Base-by-base conservation (phyloP, 2,797 vertebrate species). In the Anas georgica region DNA sequence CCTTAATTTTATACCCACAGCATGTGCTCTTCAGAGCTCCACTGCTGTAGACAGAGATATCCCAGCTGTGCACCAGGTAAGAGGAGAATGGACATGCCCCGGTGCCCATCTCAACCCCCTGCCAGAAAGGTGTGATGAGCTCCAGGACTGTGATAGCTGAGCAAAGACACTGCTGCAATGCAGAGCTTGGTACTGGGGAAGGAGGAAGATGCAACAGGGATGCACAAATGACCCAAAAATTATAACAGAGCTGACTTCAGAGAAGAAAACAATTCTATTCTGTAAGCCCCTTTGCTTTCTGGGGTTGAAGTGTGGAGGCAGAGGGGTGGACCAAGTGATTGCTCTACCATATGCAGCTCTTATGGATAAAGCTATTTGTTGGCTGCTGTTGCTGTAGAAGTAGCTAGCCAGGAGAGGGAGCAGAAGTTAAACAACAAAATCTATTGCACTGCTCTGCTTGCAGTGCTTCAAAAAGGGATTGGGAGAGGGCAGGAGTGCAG, bases 361-460 rank as follows among this genome's bases (percentile, higher is more conserved):
- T n/a, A 20, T 1, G 15, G 46, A 64, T 8, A 73, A 81, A 35
- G 15, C 43, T 41, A 9, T 46, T 48, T 1, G 0, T 11, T 33
- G n/a, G 31, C n/a, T 60, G 66, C 39, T 60, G n/a, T 10, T 91
- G 94, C 88, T 87, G 62, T 56, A 68, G 35, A 66, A 78, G 45
- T 2, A 15, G 3, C 22, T 5, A 37, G 50, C 93, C 96, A 95
- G 93, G 33, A 95, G 97, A 95, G 96, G 95, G 96, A 83, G 91
- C 5, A 21, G 85, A 75, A 83, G 73, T 26, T 74, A 63, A 93
- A 33, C 22, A 59, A 7, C 69, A 78, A 85, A 82, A 79, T 48
- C 63, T 17, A 4, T 25, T 55, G 39, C 23, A 12, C 67, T 45
- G 17, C 43, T 68, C 35, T 26, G 20, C 31, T 23, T 10, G 25